Evolutionary conservation across 2,888 invertebrate genomes (phyloP), one percentile per base, ranked within the genome.

Genomic region (Cephalotes varians): DNA sequence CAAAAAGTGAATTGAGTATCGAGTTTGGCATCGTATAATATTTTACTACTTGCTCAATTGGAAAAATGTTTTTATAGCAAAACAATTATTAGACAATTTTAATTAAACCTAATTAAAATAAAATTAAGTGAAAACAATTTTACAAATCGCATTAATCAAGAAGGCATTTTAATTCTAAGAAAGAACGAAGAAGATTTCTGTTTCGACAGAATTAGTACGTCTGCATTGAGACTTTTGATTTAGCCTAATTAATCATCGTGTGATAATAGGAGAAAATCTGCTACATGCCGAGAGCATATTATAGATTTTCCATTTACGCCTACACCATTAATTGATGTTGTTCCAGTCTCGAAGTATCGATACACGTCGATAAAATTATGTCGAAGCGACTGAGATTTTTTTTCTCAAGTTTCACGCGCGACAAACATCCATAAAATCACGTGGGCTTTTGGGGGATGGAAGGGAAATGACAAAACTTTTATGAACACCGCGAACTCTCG

Each of bases 361-460:
- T 67, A 54, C 28, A 69, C 51, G 54, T 69, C 76, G 67, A 62
- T 71, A 34, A 56, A 56, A 77, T 77, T 69, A 77, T 54, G 51
- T 77, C 71, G n/a, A 21, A 44, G 28, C 54, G 12, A 12, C 40
- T 44, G 54, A 34, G 54, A 44, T 31, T 28, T 71, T 74, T n/a
- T 62, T 56, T 9, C 40, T 40, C 40, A 21, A 31, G 51, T 77
- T 65, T 65, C 69, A 31, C 69, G 40, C 40, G 37, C 54, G 12
- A 3, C n/a, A 18, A 18, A 69, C 44, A 69, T 54, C 37, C 12
- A 34, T 71, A 71, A 77, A 69, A 44, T 44, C n/a, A n/a, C 7
- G 54, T 44, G 18, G 12, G 1, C 28, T 76, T 76, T 67, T 21
- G 54, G 18, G 10, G 49, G 25, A n/a, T 21, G 54, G 18, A 10